Conservation (phyloP, 2,797 vertebrate genomes). For the Heliangelus exortis region DNA sequence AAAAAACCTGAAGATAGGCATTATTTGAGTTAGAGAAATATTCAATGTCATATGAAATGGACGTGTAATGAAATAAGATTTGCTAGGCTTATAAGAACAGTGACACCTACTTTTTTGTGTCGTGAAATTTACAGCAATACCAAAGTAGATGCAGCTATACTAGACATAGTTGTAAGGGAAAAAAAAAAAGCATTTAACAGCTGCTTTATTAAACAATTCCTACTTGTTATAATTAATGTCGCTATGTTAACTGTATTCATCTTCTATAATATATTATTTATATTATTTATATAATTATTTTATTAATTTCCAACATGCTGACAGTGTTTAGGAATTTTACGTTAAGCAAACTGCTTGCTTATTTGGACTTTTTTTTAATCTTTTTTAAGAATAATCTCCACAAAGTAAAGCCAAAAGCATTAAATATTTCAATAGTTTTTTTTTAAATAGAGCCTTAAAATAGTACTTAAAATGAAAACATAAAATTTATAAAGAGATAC, state of each 20-base stretch:
- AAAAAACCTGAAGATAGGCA: not conserved
- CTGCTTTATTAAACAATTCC: not conserved
- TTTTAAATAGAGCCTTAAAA: not conserved
- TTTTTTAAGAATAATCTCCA: not conserved
- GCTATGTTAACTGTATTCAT: too few relatives aligned
- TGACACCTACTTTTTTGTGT: not conserved
- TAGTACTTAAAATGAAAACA: not conserved
- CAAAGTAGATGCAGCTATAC: not conserved
- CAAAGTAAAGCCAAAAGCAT: not conserved
- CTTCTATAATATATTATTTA: too few relatives aligned
- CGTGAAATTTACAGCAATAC: not conserved
- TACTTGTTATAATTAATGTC: not conserved
- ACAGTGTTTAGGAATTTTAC: not conserved
- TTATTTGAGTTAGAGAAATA: not conserved
- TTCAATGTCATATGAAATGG: not conserved
- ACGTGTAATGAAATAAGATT: not conserved
- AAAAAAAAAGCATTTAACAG: not conserved
- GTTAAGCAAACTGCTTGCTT: not conserved
- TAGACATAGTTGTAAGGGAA: not conserved
- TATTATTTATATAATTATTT: not conserved
- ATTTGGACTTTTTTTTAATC: not conserved
- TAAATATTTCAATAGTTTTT: not conserved
- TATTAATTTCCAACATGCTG: not conserved
- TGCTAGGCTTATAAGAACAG: not conserved
- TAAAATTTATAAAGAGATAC: not conserved